phyloP scores from a whole-genome alignment of 1,140 invertebrate genomes.

The Physella acuta region DNA sequence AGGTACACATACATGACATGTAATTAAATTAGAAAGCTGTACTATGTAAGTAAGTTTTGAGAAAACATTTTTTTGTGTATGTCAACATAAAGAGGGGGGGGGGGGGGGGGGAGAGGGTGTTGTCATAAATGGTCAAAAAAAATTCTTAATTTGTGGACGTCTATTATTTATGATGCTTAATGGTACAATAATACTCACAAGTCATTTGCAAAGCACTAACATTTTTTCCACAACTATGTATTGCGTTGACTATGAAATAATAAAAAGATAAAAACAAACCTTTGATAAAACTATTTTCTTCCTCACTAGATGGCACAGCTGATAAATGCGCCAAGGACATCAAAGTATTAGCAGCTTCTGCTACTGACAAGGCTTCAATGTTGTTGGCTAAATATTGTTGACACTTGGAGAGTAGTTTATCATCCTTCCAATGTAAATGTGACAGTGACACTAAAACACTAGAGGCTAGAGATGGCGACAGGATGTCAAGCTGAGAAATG shows the following conservation, averaged over 20 bases:
- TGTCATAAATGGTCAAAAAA: not conserved
- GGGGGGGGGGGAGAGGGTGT: too few species aligned
- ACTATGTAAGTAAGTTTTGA: too few species aligned
- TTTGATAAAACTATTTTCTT: not conserved
- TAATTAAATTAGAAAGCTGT: too few species aligned
- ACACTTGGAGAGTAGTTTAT: not conserved
- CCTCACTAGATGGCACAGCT: not conserved
- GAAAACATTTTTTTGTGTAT: too few species aligned
- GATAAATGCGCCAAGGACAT: conserved; percentile 11
- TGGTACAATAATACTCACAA: not conserved
- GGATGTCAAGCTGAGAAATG: not conserved
- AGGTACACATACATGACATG: too few species aligned
- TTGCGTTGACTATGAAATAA: not conserved
- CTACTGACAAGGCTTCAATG: not conserved
- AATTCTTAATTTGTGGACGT: not conserved
- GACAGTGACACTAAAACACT: conserved; percentile 10
- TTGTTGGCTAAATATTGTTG: conserved; percentile 1
- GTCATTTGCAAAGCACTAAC: too few species aligned
- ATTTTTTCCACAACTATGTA: not conserved
- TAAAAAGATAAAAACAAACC: not conserved
- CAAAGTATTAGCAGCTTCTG: not conserved
- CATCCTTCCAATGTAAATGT: conserved; percentile 10
- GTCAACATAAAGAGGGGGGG: too few species aligned
- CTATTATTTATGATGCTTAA: not conserved
- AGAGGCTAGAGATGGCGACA: not conserved